Evolutionary conservation across 1,140 invertebrate species (phyloP).

Genomic region (Drosophila lacertosa): DNA sequence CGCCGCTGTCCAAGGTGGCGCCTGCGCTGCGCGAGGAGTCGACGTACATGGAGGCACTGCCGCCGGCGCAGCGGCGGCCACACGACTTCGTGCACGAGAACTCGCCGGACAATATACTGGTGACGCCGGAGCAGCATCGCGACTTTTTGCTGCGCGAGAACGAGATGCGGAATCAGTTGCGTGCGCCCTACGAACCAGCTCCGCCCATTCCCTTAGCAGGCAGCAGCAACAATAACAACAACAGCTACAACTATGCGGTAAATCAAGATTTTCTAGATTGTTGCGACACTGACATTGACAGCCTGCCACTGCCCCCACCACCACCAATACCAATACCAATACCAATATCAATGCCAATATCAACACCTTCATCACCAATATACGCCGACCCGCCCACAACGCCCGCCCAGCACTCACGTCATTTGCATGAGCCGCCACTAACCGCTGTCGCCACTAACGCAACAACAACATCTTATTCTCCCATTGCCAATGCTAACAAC

Average conservation of each 20-base stretch:
- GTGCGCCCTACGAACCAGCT: conserved; percentile 68
- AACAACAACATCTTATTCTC: conserved; percentile 76
- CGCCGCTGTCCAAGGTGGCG: conserved; percentile 55
- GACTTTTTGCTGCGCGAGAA: conserved; percentile 79
- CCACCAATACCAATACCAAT: conserved; percentile 43
- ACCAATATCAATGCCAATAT: conserved; percentile 41
- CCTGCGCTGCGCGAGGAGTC: conserved; percentile 49
- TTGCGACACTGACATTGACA: conserved; percentile 78
- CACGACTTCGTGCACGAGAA: conserved; percentile 80
- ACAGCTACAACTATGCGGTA: conserved; percentile 65
- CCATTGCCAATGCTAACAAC: conserved; percentile 51
- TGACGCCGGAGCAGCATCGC: conserved; percentile 78
- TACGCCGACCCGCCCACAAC: conserved; percentile 5
- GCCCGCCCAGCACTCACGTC: conserved; percentile 40
- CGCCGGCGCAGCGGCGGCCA: conserved; percentile 61
- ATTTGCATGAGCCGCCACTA: conserved; percentile 76
- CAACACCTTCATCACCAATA: conserved; percentile 26
- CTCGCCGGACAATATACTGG: conserved; percentile 78
- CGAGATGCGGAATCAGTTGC: conserved; percentile 76
- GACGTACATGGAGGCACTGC: conserved; percentile 71
- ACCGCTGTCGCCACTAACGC: conserved; percentile 73
- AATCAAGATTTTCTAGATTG: conserved; percentile 81
- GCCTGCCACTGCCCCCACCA: conserved; percentile 74
- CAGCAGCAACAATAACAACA: conserved; percentile 3
- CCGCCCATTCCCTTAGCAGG: conserved; percentile 70